Percentiles rank a stretch among this genome's conserved stretches.
Conservation (phyloP, 2,113 vertebrate genomes). For the Microcebus jonahi region DNA sequence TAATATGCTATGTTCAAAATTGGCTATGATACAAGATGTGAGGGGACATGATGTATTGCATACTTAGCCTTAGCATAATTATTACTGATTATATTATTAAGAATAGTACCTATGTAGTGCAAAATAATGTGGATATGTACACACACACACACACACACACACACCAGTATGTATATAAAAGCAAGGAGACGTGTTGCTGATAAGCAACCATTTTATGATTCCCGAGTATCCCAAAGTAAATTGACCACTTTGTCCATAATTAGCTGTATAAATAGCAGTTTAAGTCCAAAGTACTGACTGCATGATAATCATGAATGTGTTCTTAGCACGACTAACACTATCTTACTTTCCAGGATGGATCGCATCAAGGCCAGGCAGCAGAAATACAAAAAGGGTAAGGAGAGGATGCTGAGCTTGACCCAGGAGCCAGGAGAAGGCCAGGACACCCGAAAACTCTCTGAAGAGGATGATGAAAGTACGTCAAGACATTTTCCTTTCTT, state of each 20-base stretch:
- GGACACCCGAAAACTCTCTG: slow-evolving; percentile 86
- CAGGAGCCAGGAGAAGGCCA: slow-evolving; percentile 94
- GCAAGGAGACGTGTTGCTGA: neutral
- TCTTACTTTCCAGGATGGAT: slow-evolving; percentile 92
- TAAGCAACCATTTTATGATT: neutral
- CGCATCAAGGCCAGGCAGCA: slow-evolving; percentile 98
- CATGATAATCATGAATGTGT: neutral
- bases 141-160: too few relatives aligned
- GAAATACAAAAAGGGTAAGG: slow-evolving; percentile 98
- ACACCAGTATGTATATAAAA: too few relatives aligned
- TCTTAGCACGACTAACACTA: neutral
- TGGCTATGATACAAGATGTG: neutral
- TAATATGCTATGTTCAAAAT: neutral
- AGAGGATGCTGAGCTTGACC: slow-evolving; percentile 94
- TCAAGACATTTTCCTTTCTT: neutral
- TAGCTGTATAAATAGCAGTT: neutral
- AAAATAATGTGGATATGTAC: neutral
- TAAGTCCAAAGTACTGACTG: too few relatives aligned
- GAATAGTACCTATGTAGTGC: neutral
- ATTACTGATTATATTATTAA: neutral
- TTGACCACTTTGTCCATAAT: neutral
- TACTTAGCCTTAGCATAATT: neutral
- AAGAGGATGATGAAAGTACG: slow-evolving; percentile 94
- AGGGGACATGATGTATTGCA: neutral
- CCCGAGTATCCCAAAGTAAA: neutral